Base-by-base conservation (phyloP, 2,888 invertebrate genomes). In the Eledona agricola region DNA sequence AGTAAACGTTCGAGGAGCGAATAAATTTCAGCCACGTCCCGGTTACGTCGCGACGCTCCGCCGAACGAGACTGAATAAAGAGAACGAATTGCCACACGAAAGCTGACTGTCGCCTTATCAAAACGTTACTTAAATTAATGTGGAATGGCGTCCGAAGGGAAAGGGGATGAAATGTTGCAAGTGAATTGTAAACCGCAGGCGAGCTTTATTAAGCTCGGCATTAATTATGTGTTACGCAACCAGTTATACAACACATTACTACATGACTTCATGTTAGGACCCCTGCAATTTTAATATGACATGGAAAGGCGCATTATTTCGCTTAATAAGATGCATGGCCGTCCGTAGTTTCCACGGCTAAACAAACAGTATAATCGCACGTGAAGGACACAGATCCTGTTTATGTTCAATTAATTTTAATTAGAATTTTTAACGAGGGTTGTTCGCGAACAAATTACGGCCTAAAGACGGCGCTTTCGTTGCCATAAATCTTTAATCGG, bases 1-100 rank as follows among this genome's bases (percentile, higher is more conserved):
- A 50, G 49, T 51, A 43, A 46, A 51, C 51, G 50, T 47, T 51
- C 49, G 56, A 25, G 46, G 35, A 45, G 23, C 43, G 34, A 51
- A 19, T 40, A 47, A 52, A 56, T 59, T 59, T 47, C 25, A 25
- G 52, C 31, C 57, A 53, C 58, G 56, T 58, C 54, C n/a, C 13
- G 10, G 11, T 28, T 28, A 16, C 37, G 23, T 22, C 37, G 13
- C 10, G n/a, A n/a, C 10, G 19, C 7, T 34, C 7, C 9, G 9
- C 17, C 15, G 2, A 5, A 16, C 16, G 9, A 32, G 15, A 26
- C 12, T 25, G 35, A 45, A 32, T 31, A 32, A 45, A n/a, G 45
- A 45, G 13, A 45, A 32, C 32, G 31, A n/a, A 29, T 22, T 32
- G 11, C 20, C 35, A 37, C 47, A 35, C 11, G 47, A 34, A 35